phyloP scores from a whole-genome alignment of 2,888 invertebrate genomes.

The Pasiphila rectangulata region DNA sequence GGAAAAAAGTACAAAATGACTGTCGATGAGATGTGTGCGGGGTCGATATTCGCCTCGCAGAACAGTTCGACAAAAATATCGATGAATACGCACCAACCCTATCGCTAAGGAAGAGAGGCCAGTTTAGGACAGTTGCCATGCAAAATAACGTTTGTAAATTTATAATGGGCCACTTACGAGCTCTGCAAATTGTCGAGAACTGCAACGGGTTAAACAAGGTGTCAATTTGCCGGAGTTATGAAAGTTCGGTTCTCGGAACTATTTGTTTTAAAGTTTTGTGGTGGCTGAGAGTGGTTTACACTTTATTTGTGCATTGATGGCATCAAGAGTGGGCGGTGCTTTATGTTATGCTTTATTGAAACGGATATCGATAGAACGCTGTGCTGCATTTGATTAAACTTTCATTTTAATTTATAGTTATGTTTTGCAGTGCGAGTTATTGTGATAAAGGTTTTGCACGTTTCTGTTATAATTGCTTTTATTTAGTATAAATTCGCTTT shows the following conservation, averaged over 20 bases:
- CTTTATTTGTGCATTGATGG: conserved; percentile 65
- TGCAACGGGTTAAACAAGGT: conserved; percentile 75
- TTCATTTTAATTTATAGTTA: conserved; percentile 17
- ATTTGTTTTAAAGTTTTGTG: conserved; percentile 74
- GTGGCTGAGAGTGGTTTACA: conserved; percentile 49
- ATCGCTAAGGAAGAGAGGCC: conserved; percentile 19
- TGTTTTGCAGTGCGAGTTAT: conserved; percentile 7
- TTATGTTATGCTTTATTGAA: conserved; percentile 65
- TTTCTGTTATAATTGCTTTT: no score
- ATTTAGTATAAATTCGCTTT: no score
- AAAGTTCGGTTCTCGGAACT: conserved; percentile 75
- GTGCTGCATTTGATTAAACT: conserved; percentile 27
- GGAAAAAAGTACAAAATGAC: conserved; percentile 73
- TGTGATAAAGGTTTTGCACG: no score
- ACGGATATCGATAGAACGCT: conserved; percentile 31
- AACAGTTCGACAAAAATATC: conserved; percentile 44
- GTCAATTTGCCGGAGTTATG: conserved; percentile 80
- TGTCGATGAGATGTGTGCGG: conserved; percentile 72
- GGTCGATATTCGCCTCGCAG: conserved; percentile 65
- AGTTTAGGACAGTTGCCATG: conserved; percentile 25
- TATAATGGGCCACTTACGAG: conserved; percentile 78
- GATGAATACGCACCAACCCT: conserved; percentile 27
- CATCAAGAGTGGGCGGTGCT: conserved; percentile 54
- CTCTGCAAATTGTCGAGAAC: conserved; percentile 75
- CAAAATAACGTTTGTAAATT: conserved; percentile 45